Evolutionary conservation across 2,888 invertebrate genomes (phyloP).

Genomic region (Gnatocerus cornutus): DNA sequence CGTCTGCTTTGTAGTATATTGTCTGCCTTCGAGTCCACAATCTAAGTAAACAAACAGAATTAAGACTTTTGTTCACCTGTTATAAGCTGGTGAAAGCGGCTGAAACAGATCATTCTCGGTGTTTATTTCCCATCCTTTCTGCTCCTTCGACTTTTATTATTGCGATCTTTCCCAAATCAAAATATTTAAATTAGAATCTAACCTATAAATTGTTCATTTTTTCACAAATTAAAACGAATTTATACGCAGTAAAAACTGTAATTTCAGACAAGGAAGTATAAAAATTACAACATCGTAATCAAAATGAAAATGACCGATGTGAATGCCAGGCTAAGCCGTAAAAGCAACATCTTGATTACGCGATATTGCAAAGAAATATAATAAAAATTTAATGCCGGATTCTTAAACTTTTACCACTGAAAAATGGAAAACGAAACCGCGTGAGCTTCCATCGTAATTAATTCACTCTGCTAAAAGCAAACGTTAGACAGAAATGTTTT

Average conservation of each 20-base stretch:
- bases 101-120: conserved; percentile 27
- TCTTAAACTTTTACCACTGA: conserved; percentile 30
- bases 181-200: conserved; percentile 17
- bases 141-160: too few species aligned
- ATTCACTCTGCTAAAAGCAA: neutral
- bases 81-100: conserved; percentile 41
- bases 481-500: neutral
- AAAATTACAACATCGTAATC: conserved; percentile 47
- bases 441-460: conserved; percentile 1
- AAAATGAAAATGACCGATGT: conserved; percentile 47
- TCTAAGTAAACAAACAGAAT: conserved; percentile 33
- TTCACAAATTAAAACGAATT: conserved; percentile 29
- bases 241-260: conserved; percentile 41
- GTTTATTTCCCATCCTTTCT: conserved; percentile 24
- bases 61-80: conserved; percentile 47
- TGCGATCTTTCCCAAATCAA: conserved; percentile 22
- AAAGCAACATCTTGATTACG: conserved; percentile 46
- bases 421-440: conserved; percentile 18
- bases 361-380: conserved; percentile 43
- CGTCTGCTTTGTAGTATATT: conserved; percentile 33
- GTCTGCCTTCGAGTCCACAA: conserved; percentile 25
- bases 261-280: conserved; percentile 35
- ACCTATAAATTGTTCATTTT: conserved; percentile 23
- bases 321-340: conserved; percentile 42
- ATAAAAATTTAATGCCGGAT: conserved; percentile 41